Conservation (phyloP, 2,797 vertebrate species). For the Eulemur coronatus region DNA sequence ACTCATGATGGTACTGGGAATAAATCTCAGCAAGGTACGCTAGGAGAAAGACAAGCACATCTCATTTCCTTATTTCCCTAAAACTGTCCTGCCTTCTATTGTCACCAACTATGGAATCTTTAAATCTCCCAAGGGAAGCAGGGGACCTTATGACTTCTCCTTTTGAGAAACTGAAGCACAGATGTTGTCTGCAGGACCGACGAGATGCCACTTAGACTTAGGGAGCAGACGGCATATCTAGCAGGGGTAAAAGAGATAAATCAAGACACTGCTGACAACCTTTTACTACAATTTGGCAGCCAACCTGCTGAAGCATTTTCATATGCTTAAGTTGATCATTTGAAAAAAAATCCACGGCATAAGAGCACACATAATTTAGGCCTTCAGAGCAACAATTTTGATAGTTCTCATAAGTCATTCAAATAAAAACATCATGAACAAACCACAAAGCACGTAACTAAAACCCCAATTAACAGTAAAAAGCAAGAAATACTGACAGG, state of each 20-base stretch:
- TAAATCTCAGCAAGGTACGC: not conserved
- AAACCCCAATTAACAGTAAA: conserved; percentile 59
- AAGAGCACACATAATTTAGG: conserved; percentile 30
- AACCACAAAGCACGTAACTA: conserved; percentile 49
- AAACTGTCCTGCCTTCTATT: not conserved
- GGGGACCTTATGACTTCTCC: not conserved
- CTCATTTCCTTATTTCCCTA: not conserved
- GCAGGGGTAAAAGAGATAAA: not conserved
- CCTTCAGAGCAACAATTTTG: not conserved
- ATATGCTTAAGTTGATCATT: not conserved
- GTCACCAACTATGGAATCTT: not conserved
- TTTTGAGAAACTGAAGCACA: not conserved
- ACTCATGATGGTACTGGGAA: not conserved
- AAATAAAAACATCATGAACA: conserved; percentile 45
- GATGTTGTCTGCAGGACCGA: not conserved
- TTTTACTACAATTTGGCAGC: not conserved
- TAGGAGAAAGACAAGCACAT: not conserved
- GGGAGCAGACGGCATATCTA: not conserved
- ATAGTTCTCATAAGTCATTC: conserved; percentile 32
- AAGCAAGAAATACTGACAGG: conserved; percentile 21
- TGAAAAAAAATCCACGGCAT: conserved; percentile 40
- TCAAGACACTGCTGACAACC: not conserved
- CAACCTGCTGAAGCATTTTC: not conserved
- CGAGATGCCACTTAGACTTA: not conserved
- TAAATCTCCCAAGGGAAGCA: not conserved